Evolutionary conservation across 2,797 vertebrate species (phyloP), one percentile per base, ranked within the genome.

Genomic region (Neostethus bicornis): DNA sequence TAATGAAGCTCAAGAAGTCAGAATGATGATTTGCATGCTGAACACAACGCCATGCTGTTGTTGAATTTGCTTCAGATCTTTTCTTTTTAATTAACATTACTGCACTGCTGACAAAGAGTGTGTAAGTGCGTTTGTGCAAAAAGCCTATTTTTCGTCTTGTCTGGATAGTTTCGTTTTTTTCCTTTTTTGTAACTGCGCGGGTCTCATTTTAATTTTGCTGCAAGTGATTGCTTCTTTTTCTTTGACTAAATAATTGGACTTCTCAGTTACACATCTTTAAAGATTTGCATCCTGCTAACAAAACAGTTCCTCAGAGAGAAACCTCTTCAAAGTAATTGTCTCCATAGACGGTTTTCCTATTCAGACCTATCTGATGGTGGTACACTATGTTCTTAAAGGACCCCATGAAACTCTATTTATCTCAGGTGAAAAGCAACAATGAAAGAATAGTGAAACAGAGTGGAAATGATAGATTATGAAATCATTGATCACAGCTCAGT

Each of bases 321-420:
- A 47, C 39, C 25, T 8, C 28, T 51, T 57, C 60, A 62, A 66
- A 37, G 42, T 49, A 66, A 51, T 61, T 77, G 53, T 32, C 42
- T 49, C 52, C 16, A 32, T 20, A 20, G 17, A 21, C 1, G 16
- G 28, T 49, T 43, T 54, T 55, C 10, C 25, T 14, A 1, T 0
- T 41, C 1, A 1, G 39, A 23, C 12, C n/a, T 13, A 12, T 1
- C 4, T 24, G 7, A 51, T 11, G 3, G 12, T 10, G 35, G 8
- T 9, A 7, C 51, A 42, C 57, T 54, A 9, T 42, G 3, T 26
- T 39, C 16, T 37, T n/a, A 19, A 4, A 23, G 26, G 39, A 5
- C 3, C 5, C 20, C 62, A 34, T 23, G 35, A 61, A 54, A 0
- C 38, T 26, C 4, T 0, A 14, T 46, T 66, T n/a, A n/a, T n/a